Conservation (phyloP, 2,113 vertebrate species). For the Poecile atricapillus region DNA sequence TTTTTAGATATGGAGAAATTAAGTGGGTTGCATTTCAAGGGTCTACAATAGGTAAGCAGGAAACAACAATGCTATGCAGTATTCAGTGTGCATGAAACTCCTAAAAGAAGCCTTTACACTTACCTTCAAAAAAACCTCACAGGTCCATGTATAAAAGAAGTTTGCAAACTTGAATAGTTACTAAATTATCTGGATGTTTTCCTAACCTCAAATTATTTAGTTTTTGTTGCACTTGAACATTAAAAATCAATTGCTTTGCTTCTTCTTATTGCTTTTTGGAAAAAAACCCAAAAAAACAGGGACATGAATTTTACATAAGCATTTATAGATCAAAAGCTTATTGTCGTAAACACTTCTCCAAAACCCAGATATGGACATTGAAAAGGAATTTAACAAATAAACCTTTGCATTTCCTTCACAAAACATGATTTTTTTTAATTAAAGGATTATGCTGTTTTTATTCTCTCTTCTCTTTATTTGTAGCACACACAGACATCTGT, state of each 20-base stretch:
- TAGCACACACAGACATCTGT: background rate
- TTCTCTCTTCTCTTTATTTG: background rate
- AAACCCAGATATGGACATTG: background rate
- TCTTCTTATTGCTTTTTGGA: background rate
- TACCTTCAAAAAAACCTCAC: background rate
- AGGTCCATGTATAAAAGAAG: fast-evolving
- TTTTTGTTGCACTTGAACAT: background rate
- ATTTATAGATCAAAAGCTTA: background rate
- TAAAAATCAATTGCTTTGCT: background rate
- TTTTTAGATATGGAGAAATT: background rate
- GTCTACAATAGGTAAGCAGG: background rate
- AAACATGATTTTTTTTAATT: background rate
- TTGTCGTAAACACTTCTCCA: background rate
- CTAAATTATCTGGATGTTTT: background rate
- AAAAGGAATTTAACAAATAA: background rate
- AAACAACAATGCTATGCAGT: background rate
- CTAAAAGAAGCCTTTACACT: background rate
- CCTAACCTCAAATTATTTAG: background rate
- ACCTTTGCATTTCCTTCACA: background rate
- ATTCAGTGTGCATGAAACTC: background rate
- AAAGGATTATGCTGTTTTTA: background rate
- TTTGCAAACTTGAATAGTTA: background rate
- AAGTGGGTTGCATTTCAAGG: background rate
- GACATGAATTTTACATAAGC: background rate
- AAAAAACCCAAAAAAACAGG: background rate